phyloP scores from a whole-genome alignment of 1,140 invertebrate genomes.

The Chymomyza costata region DNA sequence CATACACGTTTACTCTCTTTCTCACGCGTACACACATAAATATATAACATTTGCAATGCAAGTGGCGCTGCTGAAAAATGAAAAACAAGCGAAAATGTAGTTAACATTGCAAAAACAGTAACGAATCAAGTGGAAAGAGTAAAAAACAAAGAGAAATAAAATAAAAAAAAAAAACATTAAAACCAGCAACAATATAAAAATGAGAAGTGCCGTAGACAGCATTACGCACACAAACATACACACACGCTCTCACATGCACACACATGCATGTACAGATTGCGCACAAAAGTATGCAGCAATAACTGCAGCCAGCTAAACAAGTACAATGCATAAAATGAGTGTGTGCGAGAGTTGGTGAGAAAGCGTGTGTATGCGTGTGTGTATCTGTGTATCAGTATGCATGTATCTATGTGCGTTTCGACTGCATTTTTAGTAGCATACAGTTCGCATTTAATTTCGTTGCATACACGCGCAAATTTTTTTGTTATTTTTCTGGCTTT shows the following conservation, averaged over 20 bases:
- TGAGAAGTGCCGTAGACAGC: slow-evolving; percentile 1
- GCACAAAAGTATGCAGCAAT: slow-evolving; percentile 54
- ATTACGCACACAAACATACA: not conserved
- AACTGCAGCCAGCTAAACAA: slow-evolving; percentile 47
- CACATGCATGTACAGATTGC: slow-evolving; percentile 15
- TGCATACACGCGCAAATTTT: slow-evolving; percentile 25
- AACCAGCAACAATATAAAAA: not conserved
- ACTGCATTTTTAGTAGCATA: slow-evolving; percentile 66
- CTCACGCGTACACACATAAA: slow-evolving; percentile 1
- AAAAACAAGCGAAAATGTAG: slow-evolving; percentile 61
- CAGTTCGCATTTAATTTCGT: slow-evolving; percentile 70
- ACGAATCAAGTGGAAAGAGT: slow-evolving; percentile 62
- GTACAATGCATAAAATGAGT: slow-evolving; percentile 9
- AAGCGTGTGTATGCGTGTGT: slow-evolving; percentile 14
- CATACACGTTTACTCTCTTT: no score
- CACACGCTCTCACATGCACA: not conserved
- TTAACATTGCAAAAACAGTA: slow-evolving; percentile 70
- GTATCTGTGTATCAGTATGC: not conserved
- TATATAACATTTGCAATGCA: not conserved
- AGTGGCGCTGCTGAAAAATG: slow-evolving; percentile 7
- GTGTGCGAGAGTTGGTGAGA: slow-evolving; percentile 3
- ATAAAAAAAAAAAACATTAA: slow-evolving; percentile 14
- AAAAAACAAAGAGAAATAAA: not conserved
- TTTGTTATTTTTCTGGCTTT: slow-evolving; percentile 1
- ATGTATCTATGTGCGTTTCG: slow-evolving; percentile 17